A percentile compares a stretch with the other conserved stretches of the same genome.
Evolutionary conservation across 2,888 invertebrate genomes (phyloP).

Genomic region (Pollenia amentaria): DNA sequence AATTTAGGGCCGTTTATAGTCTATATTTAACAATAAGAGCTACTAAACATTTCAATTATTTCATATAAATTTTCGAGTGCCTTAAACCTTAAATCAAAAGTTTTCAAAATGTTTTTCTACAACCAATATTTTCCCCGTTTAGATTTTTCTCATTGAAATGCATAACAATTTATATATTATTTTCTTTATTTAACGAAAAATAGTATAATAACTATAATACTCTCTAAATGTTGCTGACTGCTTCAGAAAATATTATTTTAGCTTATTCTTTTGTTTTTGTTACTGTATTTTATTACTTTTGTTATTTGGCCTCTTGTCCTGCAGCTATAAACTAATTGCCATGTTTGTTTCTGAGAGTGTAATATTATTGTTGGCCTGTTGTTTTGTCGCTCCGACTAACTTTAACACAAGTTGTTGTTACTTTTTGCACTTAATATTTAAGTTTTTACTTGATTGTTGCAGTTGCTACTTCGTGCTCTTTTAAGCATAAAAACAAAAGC

Average conservation of each 20-base stretch:
- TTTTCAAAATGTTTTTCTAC: too few species aligned
- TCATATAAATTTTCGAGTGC: too few species aligned
- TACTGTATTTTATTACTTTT: conserved; percentile 49
- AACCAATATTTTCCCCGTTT: too few species aligned
- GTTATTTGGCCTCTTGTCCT: conserved; percentile 68
- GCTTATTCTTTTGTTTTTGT: conserved; percentile 6
- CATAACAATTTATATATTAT: too few species aligned
- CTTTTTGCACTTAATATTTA: conserved; percentile 61
- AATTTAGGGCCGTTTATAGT: too few species aligned
- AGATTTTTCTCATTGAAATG: too few species aligned
- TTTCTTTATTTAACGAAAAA: too few species aligned
- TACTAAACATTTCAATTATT: too few species aligned
- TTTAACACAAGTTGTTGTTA: conserved; percentile 7
- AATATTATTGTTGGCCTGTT: conserved; percentile 12
- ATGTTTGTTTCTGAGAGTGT: conserved; percentile 41
- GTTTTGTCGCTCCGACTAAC: not conserved
- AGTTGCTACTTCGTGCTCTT: conserved; percentile 11
- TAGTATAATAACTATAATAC: too few species aligned
- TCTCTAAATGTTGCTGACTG: not conserved
- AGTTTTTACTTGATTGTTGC: conserved; percentile 59
- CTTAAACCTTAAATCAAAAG: too few species aligned
- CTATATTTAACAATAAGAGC: too few species aligned
- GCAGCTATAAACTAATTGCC: conserved; percentile 68
- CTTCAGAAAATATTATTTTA: not conserved
- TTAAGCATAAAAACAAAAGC: not conserved